Conservation (phyloP, 2,797 vertebrate species). For the Danio albolineatus region DNA sequence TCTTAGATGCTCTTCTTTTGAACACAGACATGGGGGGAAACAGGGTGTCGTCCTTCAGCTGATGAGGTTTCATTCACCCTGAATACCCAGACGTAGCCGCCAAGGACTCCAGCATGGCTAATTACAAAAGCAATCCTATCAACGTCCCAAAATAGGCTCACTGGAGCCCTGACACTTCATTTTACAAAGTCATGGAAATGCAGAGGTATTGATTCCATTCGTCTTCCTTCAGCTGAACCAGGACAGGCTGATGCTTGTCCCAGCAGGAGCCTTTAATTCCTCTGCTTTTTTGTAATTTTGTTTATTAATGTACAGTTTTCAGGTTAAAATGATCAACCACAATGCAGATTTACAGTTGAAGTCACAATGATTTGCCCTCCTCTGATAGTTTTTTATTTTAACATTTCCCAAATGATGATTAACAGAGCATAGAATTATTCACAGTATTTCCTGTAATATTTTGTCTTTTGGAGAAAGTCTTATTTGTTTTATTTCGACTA, state of each 20-base stretch:
- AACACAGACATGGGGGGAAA: slow-evolving; percentile 12
- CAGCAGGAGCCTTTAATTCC: slow-evolving; percentile 10
- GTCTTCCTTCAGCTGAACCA: slow-evolving; percentile 45
- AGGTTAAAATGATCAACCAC: not conserved
- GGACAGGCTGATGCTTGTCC: not conserved
- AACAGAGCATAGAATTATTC: no score
- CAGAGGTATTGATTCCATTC: slow-evolving; percentile 58
- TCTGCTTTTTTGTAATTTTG: not conserved
- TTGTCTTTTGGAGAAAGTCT: no score
- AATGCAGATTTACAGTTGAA: no score
- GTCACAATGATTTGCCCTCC: no score
- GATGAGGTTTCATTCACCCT: slow-evolving; percentile 43
- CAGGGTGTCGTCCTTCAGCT: slow-evolving; percentile 44
- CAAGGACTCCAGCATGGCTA: slow-evolving; percentile 61
- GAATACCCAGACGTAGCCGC: slow-evolving; percentile 45
- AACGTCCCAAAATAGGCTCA: slow-evolving; percentile 60
- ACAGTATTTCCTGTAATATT: no score
- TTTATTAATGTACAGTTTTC: slow-evolving; percentile 23
- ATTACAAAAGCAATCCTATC: slow-evolving; percentile 67
- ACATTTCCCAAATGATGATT: no score
- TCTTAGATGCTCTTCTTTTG: slow-evolving; percentile 42
- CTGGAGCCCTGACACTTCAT: slow-evolving; percentile 62
- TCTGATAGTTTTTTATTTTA: no score
- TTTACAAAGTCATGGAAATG: slow-evolving; percentile 64
- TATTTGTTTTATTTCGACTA: no score